A percentile compares a stretch with the other conserved stretches of the same genome.
Conservation (phyloP, 2,888 invertebrate species). For the Pristionchus entomophagus region DNA sequence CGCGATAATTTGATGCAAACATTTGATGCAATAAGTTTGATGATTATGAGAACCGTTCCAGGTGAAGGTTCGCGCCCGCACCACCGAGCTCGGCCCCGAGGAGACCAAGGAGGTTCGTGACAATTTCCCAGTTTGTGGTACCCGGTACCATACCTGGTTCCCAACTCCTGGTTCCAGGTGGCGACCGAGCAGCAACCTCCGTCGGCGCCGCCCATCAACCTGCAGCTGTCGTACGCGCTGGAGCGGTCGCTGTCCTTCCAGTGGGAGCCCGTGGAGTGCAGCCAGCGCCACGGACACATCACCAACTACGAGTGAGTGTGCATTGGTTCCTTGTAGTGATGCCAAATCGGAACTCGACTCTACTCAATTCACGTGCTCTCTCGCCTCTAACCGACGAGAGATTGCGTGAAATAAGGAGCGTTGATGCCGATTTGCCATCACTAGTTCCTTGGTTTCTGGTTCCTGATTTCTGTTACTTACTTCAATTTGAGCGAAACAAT, state of each 20-base stretch:
- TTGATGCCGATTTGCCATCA: no score
- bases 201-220: constrained; percentile 74
- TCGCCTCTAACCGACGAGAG: no score
- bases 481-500: not conserved
- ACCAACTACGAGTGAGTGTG: constrained; percentile 73
- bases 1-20: no score
- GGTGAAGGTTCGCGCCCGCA: constrained; percentile 72
- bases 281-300: constrained; percentile 75
- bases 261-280: constrained; percentile 75
- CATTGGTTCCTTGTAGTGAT: not conserved
- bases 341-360: no score
- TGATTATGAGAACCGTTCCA: not conserved
- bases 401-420: no score
- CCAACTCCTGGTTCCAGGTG: not conserved
- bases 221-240: constrained; percentile 73
- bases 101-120: constrained; percentile 71
- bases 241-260: constrained; percentile 68
- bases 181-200: constrained; percentile 75
- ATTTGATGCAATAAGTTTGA: not conserved
- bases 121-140: no score
- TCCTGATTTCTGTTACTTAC: not conserved
- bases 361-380: no score
- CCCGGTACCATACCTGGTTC: not conserved
- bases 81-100: constrained; percentile 75
- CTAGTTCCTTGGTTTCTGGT: not conserved